A percentile compares a stretch with the other conserved stretches of the same genome.
Evolutionary conservation across 2,888 invertebrate species (phyloP).

Genomic region (Myathropa florea): DNA sequence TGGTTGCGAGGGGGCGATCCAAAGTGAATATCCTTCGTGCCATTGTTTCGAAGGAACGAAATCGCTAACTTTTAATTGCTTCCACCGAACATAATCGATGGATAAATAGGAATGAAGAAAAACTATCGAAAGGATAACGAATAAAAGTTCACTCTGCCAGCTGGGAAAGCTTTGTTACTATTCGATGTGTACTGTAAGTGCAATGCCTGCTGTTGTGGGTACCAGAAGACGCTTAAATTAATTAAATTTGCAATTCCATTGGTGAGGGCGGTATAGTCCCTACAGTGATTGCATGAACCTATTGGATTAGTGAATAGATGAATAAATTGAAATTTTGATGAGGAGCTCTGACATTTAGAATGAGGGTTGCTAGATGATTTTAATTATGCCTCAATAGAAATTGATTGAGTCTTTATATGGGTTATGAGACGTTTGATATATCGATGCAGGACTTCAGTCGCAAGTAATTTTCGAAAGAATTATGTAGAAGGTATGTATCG

Average conservation of each 20-base stretch:
- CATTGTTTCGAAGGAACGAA: not conserved
- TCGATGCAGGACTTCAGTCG: not conserved
- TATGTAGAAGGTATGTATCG: no score
- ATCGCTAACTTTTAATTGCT: conserved; percentile 53
- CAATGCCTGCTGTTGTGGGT: not conserved
- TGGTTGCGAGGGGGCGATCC: not conserved
- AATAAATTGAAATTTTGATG: conserved; percentile 4
- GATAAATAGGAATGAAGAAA: conserved; percentile 5
- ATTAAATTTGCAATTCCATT: conserved; percentile 13
- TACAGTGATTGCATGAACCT: not conserved
- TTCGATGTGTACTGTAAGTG: not conserved
- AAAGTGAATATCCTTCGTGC: not conserved
- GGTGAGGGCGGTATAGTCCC: not conserved
- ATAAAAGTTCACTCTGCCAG: not conserved
- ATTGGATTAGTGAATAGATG: not conserved
- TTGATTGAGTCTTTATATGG: not conserved
- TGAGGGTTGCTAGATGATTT: not conserved
- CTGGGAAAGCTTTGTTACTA: no score
- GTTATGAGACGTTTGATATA: not conserved
- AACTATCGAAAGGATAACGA: not conserved
- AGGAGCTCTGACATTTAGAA: not conserved
- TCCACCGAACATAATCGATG: conserved; percentile 27
- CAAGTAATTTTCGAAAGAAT: not conserved
- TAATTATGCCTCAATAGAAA: not conserved
- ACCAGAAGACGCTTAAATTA: conserved; percentile 17